Conservation (phyloP, 2,797 vertebrate genomes). For the Xenopus petersii region DNA sequence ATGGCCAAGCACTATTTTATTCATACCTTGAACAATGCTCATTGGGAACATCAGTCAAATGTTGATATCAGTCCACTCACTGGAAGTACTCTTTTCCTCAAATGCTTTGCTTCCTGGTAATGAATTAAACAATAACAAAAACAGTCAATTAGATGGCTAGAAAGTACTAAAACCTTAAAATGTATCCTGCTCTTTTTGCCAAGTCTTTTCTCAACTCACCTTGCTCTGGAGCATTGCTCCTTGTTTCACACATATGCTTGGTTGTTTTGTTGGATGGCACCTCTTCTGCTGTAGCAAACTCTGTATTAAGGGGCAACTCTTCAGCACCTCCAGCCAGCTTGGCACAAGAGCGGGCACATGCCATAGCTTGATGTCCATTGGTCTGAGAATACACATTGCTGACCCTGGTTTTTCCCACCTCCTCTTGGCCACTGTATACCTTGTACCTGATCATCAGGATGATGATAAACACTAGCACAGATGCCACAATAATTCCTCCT, state of each 20-base stretch:
- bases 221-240: neutral
- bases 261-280: neutral
- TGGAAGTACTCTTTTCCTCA: neutral
- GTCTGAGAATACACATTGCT: constrained; percentile 55
- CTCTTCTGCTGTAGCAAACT: neutral
- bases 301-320: neutral
- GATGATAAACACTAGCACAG: constrained; percentile 89
- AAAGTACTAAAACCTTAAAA: neutral
- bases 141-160: neutral
- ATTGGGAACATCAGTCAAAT: neutral
- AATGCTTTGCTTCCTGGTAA: neutral
- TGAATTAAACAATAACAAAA: neutral
- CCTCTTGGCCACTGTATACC: constrained; percentile 75
- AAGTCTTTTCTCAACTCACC: neutral
- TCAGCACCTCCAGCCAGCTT: neutral
- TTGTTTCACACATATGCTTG: neutral
- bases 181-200: neutral
- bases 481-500: constrained; percentile 80
- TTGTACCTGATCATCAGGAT: constrained; percentile 96
- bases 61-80: neutral
- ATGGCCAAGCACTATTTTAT: neutral
- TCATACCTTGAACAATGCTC: neutral
- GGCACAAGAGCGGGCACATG: constrained; percentile 1
- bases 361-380: constrained; percentile 29
- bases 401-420: constrained; percentile 67